Base-by-base conservation (phyloP, 2,113 vertebrate species). In the Poecile atricapillus region DNA sequence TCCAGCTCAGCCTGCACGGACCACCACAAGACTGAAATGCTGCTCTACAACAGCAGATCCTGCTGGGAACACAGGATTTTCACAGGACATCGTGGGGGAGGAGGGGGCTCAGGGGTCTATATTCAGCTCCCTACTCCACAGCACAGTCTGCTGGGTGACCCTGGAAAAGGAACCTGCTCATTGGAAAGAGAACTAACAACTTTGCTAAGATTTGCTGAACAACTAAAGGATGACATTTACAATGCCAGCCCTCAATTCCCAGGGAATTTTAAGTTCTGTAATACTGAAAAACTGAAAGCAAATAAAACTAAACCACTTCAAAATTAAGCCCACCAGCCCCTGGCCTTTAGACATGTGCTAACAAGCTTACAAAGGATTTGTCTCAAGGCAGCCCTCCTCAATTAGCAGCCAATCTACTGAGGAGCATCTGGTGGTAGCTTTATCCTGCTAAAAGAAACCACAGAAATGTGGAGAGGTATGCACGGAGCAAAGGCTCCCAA, bases 341-440 rank as follows among this genome's bases (percentile, higher is more conserved):
- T 25, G 30, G 70, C 78, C 87, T 89, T 53, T 17, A 81, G 91
- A 68, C 65, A 25, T 59, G 52, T n/a, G 78, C 76, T 96, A 97
- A 91, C 65, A n/a, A 74, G 96, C 84, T 94, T 94, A 96, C 50
- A 68, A 63, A 88, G 81, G 92, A 95, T 97, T 96, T 94, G 70
- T 75, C 75, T 65, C 62, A 37, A 77, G 80, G 76, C 87, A 91
- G 52, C 46, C 22, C 53, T 88, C 50, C 82, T 84, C 20, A 56
- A 91, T 82, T 73, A 94, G 79, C 87, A 89, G 89, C 52, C 75
- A 89, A 76, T 59, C 47, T 35, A 86, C 15, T 37, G 65, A 88
- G 27, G 5, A 92, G 89, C 96, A 94, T 85, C 94, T 91, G 91
- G 82, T 74, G 60, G 55, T 28, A n/a, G 75, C 30, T 82, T 93